Percentiles rank a stretch among this genome's conserved stretches.
Evolutionary conservation across 2,113 vertebrate species (phyloP).

Genomic region (Bambusicola thoracicus): DNA sequence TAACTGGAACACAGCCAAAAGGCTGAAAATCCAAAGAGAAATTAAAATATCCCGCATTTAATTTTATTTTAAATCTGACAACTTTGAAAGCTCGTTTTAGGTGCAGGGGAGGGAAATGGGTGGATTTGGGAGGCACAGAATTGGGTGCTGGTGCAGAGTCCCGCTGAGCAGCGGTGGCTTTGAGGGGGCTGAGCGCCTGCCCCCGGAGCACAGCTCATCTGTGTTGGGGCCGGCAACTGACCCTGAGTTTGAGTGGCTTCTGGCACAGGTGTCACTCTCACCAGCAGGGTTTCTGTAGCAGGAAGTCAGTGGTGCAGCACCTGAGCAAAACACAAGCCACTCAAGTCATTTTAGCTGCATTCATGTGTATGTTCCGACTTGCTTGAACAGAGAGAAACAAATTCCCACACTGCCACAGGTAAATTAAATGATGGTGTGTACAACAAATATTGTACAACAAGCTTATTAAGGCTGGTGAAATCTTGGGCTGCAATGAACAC

Average conservation of each 20-base stretch:
- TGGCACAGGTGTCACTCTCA: neutral
- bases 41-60: neutral
- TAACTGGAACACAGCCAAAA: neutral
- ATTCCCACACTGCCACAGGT: neutral
- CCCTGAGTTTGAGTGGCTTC: neutral
- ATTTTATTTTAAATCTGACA: conserved; percentile 1
- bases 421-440: neutral
- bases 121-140: neutral
- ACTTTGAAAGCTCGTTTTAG: neutral
- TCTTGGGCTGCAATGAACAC: neutral
- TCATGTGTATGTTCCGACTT: neutral
- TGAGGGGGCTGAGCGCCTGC: neutral
- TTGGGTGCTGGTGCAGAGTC: neutral
- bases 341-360: neutral
- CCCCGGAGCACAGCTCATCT: neutral
- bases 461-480: conserved; percentile 11
- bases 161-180: rapidly evolving
- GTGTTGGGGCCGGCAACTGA: neutral
- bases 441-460: conserved; percentile 30
- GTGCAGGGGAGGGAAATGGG: neutral
- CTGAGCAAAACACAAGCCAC: neutral
- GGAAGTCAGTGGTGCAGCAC: neutral
- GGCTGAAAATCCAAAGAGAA: conserved; percentile 8
- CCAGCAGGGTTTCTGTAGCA: neutral
- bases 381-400: neutral